Base-by-base conservation (phyloP, 2,888 invertebrate species). In the Tinea pellionella region DNA sequence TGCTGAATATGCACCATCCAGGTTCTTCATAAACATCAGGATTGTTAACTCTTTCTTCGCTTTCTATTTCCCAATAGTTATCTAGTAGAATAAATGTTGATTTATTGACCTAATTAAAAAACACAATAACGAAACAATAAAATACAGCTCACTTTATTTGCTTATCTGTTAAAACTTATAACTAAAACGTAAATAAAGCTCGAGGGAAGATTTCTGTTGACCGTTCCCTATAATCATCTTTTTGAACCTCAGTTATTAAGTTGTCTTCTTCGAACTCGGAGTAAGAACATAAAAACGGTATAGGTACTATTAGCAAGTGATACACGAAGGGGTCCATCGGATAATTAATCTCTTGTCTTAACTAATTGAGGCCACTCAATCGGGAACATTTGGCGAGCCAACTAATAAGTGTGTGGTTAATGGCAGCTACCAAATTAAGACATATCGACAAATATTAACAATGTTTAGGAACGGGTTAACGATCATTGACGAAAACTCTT, bases 161-260 rank as follows among this genome's bases (percentile, higher is more conserved):
- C 47, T 47, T 47, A 47, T 47, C 47, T 47, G 13, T 47, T 47
- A 9, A 47, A 47, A 47, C 13, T n/a, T 15, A 47, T 15, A 57
- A n/a, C 24, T 9, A 47, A 47, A 57, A 57, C 13, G 32, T 57
- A 57, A 57, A 57, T 57, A 57, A 32, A 57, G 57, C 57, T 32
- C 16, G 15, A 16, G 32, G 57, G 57, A 19, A 55, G n/a, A 32
- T 57, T 57, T 32, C 32, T 8, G 16, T 32, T 13, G 32, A 32
- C 32, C 57, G 30, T 15, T 2, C 57, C 15, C 57, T 57, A 57
- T 32, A 57, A 57, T 57, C 15, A 57, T n/a, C 9, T 24, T 4
- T 53, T 53, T 53, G 16, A 53, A 53, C 62, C 64, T 60, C 63
- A 65, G 66, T 67, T 66, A 69, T 69, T 69, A 68, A 62, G 61